Conservation (phyloP, 2,888 invertebrate species). For the Erebia aethiops region DNA sequence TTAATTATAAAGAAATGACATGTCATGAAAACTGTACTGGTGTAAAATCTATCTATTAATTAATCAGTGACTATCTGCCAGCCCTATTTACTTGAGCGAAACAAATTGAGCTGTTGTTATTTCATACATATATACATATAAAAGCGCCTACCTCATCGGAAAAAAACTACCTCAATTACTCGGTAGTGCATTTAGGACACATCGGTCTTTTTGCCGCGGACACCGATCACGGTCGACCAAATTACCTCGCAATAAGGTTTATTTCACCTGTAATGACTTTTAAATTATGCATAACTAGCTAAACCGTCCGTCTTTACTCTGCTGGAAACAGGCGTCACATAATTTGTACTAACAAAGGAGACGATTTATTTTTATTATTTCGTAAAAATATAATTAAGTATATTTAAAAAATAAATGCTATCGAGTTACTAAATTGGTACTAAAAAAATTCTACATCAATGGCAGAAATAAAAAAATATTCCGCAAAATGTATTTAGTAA, state of each 20-base stretch:
- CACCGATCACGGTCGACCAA: slow-evolving; percentile 44
- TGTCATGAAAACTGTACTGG: background rate
- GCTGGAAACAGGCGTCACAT: too few relatives aligned
- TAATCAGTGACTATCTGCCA: slow-evolving; percentile 34
- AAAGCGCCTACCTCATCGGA: slow-evolving; percentile 53
- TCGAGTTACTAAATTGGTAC: too few relatives aligned
- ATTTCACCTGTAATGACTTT: slow-evolving; percentile 36
- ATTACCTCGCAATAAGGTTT: slow-evolving; percentile 45
- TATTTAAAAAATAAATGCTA: too few relatives aligned
- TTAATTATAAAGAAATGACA: background rate
- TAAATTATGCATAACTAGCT: slow-evolving; percentile 7
- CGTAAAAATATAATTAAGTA: too few relatives aligned
- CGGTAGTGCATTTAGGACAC: slow-evolving; percentile 49
- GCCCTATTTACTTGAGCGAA: slow-evolving; percentile 52
- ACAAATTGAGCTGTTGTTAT: slow-evolving; percentile 63
- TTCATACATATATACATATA: slow-evolving; percentile 39
- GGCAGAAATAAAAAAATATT: too few relatives aligned
- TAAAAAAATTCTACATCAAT: too few relatives aligned
- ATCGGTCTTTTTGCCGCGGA: slow-evolving; percentile 43
- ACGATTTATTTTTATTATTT: too few relatives aligned
- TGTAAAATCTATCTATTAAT: too few relatives aligned
- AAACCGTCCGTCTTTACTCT: too few relatives aligned
- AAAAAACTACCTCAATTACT: slow-evolving; percentile 53
- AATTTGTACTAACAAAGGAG: too few relatives aligned
- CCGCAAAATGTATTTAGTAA: too few relatives aligned